Percentiles rank a stretch among this genome's conserved stretches.
Evolutionary conservation across 2,888 invertebrate species (phyloP).

Genomic region (Cylindroiulus punctatus): DNA sequence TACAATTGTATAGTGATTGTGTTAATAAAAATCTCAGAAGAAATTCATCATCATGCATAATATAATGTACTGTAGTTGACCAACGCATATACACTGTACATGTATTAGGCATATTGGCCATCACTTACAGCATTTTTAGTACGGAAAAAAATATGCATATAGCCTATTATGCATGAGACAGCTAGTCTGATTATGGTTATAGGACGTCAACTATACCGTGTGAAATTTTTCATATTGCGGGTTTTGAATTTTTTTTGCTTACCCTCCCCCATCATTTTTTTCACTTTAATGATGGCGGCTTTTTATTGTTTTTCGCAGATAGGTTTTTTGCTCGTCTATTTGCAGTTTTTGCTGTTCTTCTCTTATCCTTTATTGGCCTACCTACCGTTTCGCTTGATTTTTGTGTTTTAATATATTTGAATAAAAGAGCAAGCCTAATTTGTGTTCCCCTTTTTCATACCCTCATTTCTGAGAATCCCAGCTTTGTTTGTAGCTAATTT

Average conservation of each 20-base stretch:
- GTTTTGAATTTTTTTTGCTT: background rate
- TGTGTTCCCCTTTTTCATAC: conserved; percentile 20
- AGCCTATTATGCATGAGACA: background rate
- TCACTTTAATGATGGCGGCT: conserved; percentile 43
- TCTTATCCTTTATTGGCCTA: background rate
- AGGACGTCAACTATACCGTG: background rate
- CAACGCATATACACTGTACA: background rate
- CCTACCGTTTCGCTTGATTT: conserved; percentile 37
- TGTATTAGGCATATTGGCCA: background rate
- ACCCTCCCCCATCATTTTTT: background rate
- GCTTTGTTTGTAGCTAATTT: conserved; percentile 39
- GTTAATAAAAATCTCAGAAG: background rate
- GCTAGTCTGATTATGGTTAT: background rate
- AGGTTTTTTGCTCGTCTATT: background rate
- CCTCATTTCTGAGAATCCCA: conserved; percentile 3
- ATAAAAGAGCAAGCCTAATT: conserved; percentile 21
- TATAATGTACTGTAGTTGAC: background rate
- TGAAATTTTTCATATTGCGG: background rate
- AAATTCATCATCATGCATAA: background rate
- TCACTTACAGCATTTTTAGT: background rate
- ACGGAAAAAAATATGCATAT: background rate
- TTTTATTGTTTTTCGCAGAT: conserved; percentile 31
- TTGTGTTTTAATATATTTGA: conserved; percentile 13
- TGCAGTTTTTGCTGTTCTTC: background rate
- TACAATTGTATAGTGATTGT: no score